Evolutionary conservation across 2,888 invertebrate species (phyloP).

Genomic region (Drosophila glabriapex): DNA sequence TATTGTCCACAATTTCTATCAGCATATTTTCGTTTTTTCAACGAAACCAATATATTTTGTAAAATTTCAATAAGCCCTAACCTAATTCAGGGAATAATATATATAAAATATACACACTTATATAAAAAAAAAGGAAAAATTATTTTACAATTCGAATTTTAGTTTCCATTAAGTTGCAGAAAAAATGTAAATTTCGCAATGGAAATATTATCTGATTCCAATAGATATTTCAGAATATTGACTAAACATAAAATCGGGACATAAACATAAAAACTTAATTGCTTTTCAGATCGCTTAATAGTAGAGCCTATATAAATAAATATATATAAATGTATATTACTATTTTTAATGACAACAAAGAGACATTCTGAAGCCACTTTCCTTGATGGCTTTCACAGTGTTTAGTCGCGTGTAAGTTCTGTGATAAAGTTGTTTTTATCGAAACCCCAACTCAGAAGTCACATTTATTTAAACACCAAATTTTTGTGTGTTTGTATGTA

Average conservation of each 20-base stretch:
- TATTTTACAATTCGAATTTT: neutral
- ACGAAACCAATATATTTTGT: neutral
- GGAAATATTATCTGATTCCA: neutral
- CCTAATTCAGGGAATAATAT: neutral
- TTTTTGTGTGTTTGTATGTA: neutral
- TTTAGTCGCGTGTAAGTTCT: slow-evolving; percentile 3
- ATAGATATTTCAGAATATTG: neutral
- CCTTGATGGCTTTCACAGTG: slow-evolving; percentile 4
- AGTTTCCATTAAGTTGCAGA: neutral
- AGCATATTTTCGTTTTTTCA: neutral
- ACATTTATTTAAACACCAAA: slow-evolving; percentile 61
- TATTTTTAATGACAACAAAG: slow-evolving; percentile 2
- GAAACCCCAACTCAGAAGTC: slow-evolving; percentile 26
- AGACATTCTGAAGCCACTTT: slow-evolving; percentile 18
- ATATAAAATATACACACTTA: neutral
- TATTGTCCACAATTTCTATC: neutral
- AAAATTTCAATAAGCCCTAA: neutral
- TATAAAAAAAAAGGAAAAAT: neutral
- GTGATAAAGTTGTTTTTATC: slow-evolving; percentile 21
- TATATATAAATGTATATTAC: neutral
- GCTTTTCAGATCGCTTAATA: neutral
- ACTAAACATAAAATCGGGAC: neutral
- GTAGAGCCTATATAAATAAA: neutral
- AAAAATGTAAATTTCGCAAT: neutral
- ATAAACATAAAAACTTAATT: neutral